Conservation (phyloP, 2,113 vertebrate genomes). For the Phainopepla nitens region DNA sequence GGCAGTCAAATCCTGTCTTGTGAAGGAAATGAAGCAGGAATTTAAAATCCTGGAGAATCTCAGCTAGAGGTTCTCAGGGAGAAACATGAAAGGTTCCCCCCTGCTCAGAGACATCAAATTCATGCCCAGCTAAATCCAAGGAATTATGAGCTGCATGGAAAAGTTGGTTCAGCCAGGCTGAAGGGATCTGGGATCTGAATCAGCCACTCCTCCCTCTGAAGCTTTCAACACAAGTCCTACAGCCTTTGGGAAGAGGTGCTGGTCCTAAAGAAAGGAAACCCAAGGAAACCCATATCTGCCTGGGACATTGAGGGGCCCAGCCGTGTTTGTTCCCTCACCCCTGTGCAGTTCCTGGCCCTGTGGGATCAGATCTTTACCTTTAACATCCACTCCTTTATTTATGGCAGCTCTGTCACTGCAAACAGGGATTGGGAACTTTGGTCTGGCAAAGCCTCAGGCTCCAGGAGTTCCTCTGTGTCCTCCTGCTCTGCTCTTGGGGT, state of each 20-base stretch:
- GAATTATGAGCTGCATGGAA: neutral
- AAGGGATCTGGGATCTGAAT: neutral
- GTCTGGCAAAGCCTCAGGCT: rapidly evolving
- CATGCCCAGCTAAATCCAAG: neutral
- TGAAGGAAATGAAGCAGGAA: neutral
- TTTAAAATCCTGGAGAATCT: neutral
- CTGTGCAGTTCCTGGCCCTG: neutral
- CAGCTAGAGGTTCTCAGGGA: neutral
- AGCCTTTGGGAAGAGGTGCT: neutral
- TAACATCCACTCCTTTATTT: neutral
- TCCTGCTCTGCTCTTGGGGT: rapidly evolving
- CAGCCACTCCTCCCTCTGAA: neutral
- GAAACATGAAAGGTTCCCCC: neutral
- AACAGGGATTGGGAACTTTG: neutral
- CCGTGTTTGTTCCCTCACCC: neutral
- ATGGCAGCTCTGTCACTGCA: rapidly evolving
- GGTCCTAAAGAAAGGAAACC: no score
- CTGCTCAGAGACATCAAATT: neutral
- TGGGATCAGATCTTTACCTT: rapidly evolving
- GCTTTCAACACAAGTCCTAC: no score
- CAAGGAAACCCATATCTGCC: neutral
- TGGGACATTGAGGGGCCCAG: rapidly evolving
- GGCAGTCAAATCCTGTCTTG: neutral
- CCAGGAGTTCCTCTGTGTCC: neutral
- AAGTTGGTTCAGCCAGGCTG: neutral